These are phyloP conservation scores for Dasysyrphus albostriatus DNA, from an alignment of 2,888 invertebrate genomes.

Conservation along the genomic window DNA sequence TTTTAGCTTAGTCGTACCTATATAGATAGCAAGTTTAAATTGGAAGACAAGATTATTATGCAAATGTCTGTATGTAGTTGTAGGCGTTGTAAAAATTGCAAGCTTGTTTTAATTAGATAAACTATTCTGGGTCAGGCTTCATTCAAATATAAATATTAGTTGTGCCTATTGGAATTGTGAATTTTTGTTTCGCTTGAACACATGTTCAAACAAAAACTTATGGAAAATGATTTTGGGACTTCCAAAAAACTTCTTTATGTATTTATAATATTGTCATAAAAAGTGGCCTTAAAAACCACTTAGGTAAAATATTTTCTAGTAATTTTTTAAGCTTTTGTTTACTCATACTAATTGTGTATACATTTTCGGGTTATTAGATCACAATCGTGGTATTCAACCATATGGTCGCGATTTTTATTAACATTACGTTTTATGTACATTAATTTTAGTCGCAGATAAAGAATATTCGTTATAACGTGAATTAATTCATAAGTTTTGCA, in stretches of 20 bases:
- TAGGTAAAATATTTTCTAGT: not conserved
- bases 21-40: not conserved
- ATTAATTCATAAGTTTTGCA: constrained; percentile 30
- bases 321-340: not conserved
- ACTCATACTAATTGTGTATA: not conserved
- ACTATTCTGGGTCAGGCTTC: constrained; percentile 22
- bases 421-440: not conserved
- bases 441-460: not conserved
- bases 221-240: not conserved
- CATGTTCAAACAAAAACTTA: not conserved
- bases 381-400: constrained; percentile 3
- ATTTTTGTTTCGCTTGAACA: not conserved
- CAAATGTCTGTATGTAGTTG: not conserved
- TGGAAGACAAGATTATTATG: constrained; percentile 14
- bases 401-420: constrained; percentile 26
- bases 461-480: not conserved
- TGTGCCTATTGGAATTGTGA: not conserved
- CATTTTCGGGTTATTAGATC: constrained; percentile 9
- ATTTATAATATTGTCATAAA: not conserved
- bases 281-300: not conserved
- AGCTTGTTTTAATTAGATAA: constrained; percentile 21
- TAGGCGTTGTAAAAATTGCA: constrained; percentile 30
- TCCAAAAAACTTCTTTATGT: not conserved
- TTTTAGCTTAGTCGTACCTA: not conserved
- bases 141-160: not conserved